Evolutionary conservation across 2,113 vertebrate genomes (phyloP).

Genomic region (Callochromis pleurospilus): DNA sequence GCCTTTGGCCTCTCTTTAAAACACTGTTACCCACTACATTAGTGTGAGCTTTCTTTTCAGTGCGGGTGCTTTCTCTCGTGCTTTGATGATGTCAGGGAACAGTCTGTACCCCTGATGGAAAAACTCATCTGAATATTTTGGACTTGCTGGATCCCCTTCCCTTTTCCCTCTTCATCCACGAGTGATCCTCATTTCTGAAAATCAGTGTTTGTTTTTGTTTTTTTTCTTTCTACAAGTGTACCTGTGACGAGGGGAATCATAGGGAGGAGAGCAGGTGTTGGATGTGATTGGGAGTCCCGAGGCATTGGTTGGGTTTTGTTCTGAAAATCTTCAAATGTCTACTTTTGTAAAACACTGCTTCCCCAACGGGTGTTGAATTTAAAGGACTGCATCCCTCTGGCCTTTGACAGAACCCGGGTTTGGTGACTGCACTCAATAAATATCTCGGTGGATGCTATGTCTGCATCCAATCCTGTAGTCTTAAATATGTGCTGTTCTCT

Average conservation of each 20-base stretch:
- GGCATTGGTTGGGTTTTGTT: not conserved
- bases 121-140: not conserved
- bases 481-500: slow-evolving; percentile 40
- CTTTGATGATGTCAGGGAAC: not conserved
- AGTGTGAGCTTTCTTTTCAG: slow-evolving; percentile 37
- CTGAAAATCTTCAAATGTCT: not conserved
- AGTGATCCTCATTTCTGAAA: slow-evolving; percentile 48
- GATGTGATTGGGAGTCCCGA: slow-evolving; percentile 32
- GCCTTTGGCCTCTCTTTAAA: slow-evolving; percentile 12
- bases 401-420: slow-evolving; percentile 17
- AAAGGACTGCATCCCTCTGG: slow-evolving; percentile 11
- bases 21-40: slow-evolving; percentile 61
- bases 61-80: not conserved
- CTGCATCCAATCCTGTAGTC: slow-evolving; percentile 19
- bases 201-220: slow-evolving; percentile 59
- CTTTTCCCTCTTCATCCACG: slow-evolving; percentile 53
- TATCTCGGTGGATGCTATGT: not conserved
- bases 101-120: not conserved
- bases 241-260: slow-evolving; percentile 19
- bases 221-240: slow-evolving; percentile 41
- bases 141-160: slow-evolving; percentile 13
- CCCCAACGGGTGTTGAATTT: not conserved
- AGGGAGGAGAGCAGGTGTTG: not conserved
- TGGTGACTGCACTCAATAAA: slow-evolving; percentile 20
- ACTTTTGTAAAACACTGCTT: slow-evolving; percentile 14